Percentiles rank a stretch among this genome's conserved stretches.
Conservation (phyloP, 2,113 vertebrate genomes). For the Oryzias curvinotus region DNA sequence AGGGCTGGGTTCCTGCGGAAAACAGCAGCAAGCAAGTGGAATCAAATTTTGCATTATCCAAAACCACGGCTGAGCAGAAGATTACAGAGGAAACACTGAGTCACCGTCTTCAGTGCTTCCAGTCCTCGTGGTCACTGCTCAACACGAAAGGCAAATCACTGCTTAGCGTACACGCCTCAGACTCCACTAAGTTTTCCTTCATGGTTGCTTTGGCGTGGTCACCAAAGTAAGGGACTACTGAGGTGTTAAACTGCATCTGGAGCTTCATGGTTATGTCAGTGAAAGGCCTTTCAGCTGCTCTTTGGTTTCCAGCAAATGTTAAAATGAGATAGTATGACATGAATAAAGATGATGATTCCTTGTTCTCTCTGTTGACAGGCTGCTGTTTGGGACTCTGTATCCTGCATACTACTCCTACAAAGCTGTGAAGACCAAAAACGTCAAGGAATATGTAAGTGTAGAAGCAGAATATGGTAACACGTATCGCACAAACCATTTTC, state of each 20-base stretch:
- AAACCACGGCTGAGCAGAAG: conserved; percentile 20
- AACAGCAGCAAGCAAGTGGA: conserved; percentile 8
- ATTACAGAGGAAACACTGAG: conserved; percentile 48
- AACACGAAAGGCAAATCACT: not conserved
- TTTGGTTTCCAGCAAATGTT: no score
- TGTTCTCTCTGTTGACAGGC: conserved; percentile 72
- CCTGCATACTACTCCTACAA: conserved; percentile 98
- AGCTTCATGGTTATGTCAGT: no score
- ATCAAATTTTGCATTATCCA: conserved; percentile 1
- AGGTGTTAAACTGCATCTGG: no score
- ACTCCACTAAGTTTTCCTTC: no score
- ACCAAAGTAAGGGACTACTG: no score
- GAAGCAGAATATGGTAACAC: not conserved
- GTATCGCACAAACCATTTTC: not conserved
- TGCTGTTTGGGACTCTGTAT: conserved; percentile 93
- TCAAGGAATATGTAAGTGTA: conserved; percentile 97
- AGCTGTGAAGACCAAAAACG: conserved; percentile 98
- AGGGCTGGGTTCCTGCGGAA: conserved; percentile 2
- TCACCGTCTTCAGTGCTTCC: conserved; percentile 40
- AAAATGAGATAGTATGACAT: not conserved
- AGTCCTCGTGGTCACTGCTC: conserved; percentile 29
- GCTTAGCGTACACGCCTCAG: not conserved
- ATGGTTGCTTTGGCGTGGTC: no score
- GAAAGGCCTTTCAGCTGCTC: no score
- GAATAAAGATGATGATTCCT: not conserved